Evolutionary conservation across 2,113 vertebrate genomes (phyloP).

Genomic region (Ranitomeya imitator): DNA sequence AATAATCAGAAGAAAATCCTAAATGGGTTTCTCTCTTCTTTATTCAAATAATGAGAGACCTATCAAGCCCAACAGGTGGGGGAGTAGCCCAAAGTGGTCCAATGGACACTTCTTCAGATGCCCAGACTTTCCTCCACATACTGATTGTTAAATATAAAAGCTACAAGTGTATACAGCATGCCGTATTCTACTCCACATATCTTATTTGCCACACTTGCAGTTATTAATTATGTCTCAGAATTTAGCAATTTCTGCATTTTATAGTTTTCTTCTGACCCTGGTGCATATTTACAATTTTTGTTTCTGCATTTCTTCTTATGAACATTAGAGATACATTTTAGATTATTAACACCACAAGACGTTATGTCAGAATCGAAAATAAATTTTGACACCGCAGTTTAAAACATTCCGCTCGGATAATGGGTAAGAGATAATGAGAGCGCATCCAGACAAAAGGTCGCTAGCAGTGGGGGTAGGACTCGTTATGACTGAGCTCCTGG

Average conservation of each 20-base stretch:
- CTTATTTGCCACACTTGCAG: neutral
- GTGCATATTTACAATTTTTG: neutral
- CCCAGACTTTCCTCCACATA: too few species aligned
- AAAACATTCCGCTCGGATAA: constrained; percentile 20
- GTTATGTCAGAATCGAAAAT: constrained; percentile 32
- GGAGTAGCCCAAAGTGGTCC: too few species aligned
- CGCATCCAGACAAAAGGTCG: constrained; percentile 14
- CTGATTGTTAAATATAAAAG: neutral
- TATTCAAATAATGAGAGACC: too few species aligned
- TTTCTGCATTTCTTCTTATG: neutral
- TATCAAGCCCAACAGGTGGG: too few species aligned
- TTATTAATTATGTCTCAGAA: neutral
- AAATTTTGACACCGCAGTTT: constrained; percentile 20
- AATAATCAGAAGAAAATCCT: neutral
- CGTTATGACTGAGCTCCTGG: constrained; percentile 25
- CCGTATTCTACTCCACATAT: neutral
- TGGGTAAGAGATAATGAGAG: constrained; percentile 41
- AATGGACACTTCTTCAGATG: too few species aligned
- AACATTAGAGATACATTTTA: neutral
- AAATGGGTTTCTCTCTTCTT: too few species aligned
- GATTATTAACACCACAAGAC: constrained; percentile 30
- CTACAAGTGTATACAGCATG: neutral
- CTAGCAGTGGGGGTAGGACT: constrained; percentile 23
- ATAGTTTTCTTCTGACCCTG: neutral
- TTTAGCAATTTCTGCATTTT: neutral